Evolutionary conservation across 2,888 invertebrate species (phyloP).

Genomic region (Agrochola lychnidis): DNA sequence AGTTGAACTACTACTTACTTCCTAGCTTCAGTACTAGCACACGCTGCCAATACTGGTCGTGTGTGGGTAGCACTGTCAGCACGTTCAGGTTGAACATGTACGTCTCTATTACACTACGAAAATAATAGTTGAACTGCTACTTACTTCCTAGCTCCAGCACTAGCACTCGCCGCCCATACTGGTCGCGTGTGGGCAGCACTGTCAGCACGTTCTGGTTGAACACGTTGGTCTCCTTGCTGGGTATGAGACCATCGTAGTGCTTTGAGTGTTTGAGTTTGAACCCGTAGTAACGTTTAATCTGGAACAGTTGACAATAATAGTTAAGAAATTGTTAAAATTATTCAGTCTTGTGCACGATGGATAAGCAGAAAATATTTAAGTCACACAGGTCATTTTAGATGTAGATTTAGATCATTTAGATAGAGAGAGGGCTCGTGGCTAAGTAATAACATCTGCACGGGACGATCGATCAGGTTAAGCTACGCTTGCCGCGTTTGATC

Average conservation of each 20-base stretch:
- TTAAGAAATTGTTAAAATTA: neutral
- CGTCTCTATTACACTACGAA: constrained; percentile 83
- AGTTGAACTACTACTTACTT: constrained; percentile 72
- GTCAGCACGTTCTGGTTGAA: constrained; percentile 95
- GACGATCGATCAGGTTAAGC: too few relatives aligned
- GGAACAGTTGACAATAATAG: constrained; percentile 48
- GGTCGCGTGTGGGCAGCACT: constrained; percentile 95
- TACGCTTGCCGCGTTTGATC: too few relatives aligned
- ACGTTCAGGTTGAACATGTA: constrained; percentile 95
- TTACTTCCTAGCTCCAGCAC: constrained; percentile 95
- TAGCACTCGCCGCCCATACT: constrained; percentile 94
- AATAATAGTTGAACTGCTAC: constrained; percentile 56
- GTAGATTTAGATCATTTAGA: too few relatives aligned
- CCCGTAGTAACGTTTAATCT: constrained; percentile 95
- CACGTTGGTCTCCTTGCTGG: constrained; percentile 94
- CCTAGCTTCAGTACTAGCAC: constrained; percentile 94
- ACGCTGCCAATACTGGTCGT: constrained; percentile 87
- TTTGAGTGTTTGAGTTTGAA: constrained; percentile 95
- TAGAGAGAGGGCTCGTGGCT: too few relatives aligned
- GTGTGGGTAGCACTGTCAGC: constrained; percentile 93
- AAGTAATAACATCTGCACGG: too few relatives aligned
- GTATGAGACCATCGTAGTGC: constrained; percentile 93
- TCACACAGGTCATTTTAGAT: neutral
- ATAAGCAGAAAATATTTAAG: neutral
- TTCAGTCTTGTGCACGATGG: neutral